Conservation (phyloP, 2,888 invertebrate genomes). For the Tethea ocularis region DNA sequence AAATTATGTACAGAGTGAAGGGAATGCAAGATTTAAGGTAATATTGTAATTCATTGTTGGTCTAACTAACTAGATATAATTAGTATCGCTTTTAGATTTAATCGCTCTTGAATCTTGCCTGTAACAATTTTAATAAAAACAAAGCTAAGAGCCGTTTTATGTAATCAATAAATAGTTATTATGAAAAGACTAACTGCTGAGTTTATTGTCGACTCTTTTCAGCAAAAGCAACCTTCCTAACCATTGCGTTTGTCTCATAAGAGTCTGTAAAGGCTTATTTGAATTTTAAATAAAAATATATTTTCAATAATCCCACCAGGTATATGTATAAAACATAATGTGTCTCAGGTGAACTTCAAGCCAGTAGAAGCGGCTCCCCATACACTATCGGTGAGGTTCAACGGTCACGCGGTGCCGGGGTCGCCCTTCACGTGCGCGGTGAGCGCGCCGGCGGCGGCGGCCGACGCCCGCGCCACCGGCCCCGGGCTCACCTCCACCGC, state of each 20-base stretch:
- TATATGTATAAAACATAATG: background rate
- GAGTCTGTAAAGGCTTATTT: too few relatives aligned
- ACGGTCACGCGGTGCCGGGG: constrained; percentile 91
- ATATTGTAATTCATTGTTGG: background rate
- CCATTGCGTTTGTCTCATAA: too few relatives aligned
- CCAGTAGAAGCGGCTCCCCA: constrained; percentile 97
- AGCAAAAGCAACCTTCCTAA: too few relatives aligned
- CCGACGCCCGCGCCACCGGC: constrained; percentile 72
- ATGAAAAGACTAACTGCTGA: too few relatives aligned
- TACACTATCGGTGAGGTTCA: constrained; percentile 93
- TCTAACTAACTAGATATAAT: background rate
- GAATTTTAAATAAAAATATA: too few relatives aligned
- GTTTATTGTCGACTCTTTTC: too few relatives aligned
- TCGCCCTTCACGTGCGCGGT: constrained; percentile 98
- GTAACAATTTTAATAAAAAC: too few relatives aligned
- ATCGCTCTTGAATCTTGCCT: background rate
- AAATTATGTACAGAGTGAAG: constrained; percentile 98
- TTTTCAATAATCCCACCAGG: too few relatives aligned
- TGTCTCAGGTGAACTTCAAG: constrained; percentile 93
- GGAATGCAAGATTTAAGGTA: constrained; percentile 96
- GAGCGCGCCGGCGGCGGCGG: constrained; percentile 70
- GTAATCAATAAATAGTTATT: too few relatives aligned
- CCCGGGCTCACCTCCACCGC: constrained; percentile 71
- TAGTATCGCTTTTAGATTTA: too few relatives aligned
- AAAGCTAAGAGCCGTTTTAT: too few relatives aligned